Evolutionary conservation across 30 jellyfish, hydroid and myxozoan species (phyloP), one percentile per base, ranked within the genome.

Genomic region (Aurelia coerulea): DNA sequence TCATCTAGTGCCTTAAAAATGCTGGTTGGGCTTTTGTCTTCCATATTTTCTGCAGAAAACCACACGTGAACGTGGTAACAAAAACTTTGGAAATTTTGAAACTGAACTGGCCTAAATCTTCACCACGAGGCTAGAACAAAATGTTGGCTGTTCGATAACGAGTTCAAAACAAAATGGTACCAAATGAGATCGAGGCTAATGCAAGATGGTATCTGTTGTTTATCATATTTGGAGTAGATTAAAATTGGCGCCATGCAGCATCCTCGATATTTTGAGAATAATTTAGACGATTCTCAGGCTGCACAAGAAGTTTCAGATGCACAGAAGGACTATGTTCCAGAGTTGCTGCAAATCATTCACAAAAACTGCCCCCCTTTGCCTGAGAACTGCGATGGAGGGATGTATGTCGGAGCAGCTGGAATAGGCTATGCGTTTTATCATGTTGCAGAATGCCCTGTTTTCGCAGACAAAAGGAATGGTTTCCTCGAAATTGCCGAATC

Each of bases 361-460:
- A 95, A 95, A 64, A 95, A 95, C 67, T 90, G 99, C 65, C 97
- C 99, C 2, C 96, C 99, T 11, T 67, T 86, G 10, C 91, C 98
- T 2, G 99, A 95, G 56, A 90, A 90, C 82, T 90, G 98, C 69
- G 98, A 90, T 10, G 99, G 99, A 10, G 99, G 83, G 13, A 53
- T 95, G 84, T 95, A 95, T 71, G 98, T 95, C 68, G 99, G 99
- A 14, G 99, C 98, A 5, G 97, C 97, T 9, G 99, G 99, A 17
- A 90, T 95, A 65, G 99, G 97, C 14, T 95, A 95, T 76, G 99
- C 99, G 11, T 95, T 88, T 66, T 95, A 90, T 58, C 99, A 95
- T 78, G 99, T 95, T 14, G 97, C 99, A 3, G 93, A 90, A 71
- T 85, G 97, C 52, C 98, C 96, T 49, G 80, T 76, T 15, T 95